These are phyloP conservation scores for Mycetomoellerius zeteki DNA, from an alignment of 1,140 invertebrate species.

Conservation along the genomic window DNA sequence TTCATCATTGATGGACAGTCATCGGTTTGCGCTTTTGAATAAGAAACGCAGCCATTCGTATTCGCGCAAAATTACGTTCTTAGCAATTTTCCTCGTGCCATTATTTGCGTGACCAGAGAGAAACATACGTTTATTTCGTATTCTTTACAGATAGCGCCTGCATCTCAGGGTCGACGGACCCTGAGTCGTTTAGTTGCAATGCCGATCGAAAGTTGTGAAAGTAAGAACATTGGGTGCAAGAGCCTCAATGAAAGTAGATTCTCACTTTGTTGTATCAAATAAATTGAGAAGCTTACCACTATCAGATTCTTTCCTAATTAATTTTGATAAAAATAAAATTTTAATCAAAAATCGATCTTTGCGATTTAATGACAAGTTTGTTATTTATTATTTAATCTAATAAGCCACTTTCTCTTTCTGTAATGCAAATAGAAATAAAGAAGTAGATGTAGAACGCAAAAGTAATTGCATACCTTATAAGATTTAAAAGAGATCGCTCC, in stretches of 20 bases:
- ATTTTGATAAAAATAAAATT: background rate
- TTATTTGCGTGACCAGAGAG: background rate
- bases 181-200: background rate
- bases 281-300: background rate
- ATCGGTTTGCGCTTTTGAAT: background rate
- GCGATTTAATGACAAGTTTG: background rate
- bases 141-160: background rate
- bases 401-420: background rate
- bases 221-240: slow-evolving; percentile 40
- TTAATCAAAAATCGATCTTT: background rate
- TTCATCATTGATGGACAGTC: background rate
- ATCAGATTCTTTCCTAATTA: background rate
- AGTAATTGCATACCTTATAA: slow-evolving; percentile 89
- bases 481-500: slow-evolving; percentile 90
- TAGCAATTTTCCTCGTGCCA: background rate
- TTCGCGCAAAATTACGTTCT: background rate
- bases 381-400: background rate
- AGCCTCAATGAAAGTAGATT: slow-evolving; percentile 50
- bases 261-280: background rate
- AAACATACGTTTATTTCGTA: background rate
- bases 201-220: slow-evolving; percentile 75
- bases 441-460: background rate
- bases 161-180: slow-evolving; percentile 31
- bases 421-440: background rate
- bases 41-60: background rate